Evolutionary conservation across 2,888 invertebrate species (phyloP).

Genomic region (Bombylius discolor): DNA sequence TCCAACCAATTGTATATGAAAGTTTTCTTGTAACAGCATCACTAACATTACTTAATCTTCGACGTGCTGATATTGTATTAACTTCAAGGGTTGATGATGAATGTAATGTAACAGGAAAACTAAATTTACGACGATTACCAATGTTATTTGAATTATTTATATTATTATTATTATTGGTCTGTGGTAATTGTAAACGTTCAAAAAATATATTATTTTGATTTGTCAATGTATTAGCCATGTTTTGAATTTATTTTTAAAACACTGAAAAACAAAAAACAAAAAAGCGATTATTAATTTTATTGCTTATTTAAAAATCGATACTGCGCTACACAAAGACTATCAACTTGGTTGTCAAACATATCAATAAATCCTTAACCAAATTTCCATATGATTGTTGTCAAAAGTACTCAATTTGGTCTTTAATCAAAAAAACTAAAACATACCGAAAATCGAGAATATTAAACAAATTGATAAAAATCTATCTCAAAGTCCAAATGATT

Average conservation of each 20-base stretch:
- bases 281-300: too few relatives aligned
- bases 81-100: slow-evolving; percentile 29
- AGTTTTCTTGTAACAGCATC: slow-evolving; percentile 63
- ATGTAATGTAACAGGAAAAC: slow-evolving; percentile 43
- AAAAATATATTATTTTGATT: background rate
- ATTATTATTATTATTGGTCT: slow-evolving; percentile 24
- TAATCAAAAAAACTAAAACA: too few relatives aligned
- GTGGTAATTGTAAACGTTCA: slow-evolving; percentile 8
- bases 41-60: slow-evolving; percentile 62
- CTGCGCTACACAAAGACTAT: too few relatives aligned
- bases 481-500: too few relatives aligned
- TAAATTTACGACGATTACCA: slow-evolving; percentile 39
- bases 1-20: slow-evolving; percentile 63
- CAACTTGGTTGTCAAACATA: too few relatives aligned
- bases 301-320: too few relatives aligned
- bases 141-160: slow-evolving; percentile 16
- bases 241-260: background rate
- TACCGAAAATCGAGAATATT: too few relatives aligned
- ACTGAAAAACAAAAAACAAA: too few relatives aligned
- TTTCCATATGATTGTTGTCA: too few relatives aligned
- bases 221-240: slow-evolving; percentile 5
- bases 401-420: too few relatives aligned
- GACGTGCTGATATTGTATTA: slow-evolving; percentile 31
- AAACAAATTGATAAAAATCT: too few relatives aligned
- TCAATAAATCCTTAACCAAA: too few relatives aligned